phyloP scores from a whole-genome alignment of 2,113 vertebrate species.

The Coreoperca whiteheadi region DNA sequence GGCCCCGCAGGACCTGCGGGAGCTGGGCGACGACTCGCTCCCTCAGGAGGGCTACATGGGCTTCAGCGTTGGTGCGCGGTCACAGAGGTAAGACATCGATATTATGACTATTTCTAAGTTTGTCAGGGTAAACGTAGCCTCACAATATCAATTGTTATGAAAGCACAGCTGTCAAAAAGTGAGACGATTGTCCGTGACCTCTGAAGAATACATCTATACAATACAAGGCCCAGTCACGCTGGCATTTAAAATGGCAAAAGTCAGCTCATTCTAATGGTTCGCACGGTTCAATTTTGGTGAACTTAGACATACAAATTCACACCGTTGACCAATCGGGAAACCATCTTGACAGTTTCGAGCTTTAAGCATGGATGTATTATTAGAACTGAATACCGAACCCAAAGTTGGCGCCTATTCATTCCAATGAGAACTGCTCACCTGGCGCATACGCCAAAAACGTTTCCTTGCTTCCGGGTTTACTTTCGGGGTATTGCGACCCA shows the following conservation, averaged over 20 bases:
- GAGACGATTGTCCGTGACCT: background rate
- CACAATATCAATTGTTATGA: background rate
- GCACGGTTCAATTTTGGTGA: background rate
- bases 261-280: too few relatives aligned
- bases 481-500: too few relatives aligned
- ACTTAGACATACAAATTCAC: background rate
- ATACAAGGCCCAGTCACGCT: background rate
- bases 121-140: too few relatives aligned
- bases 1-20: constrained; percentile 95
- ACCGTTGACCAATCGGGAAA: too few relatives aligned
- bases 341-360: too few relatives aligned
- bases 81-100: constrained; percentile 89
- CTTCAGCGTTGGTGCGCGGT: constrained; percentile 95
- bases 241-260: background rate
- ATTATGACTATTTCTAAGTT: background rate
- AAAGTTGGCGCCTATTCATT: too few relatives aligned
- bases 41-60: constrained; percentile 97
- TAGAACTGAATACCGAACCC: too few relatives aligned
- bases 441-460: too few relatives aligned
- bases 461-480: too few relatives aligned
- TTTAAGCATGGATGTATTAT: too few relatives aligned
- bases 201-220: background rate
- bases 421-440: too few relatives aligned
- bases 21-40: constrained; percentile 96
- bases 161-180: background rate